These are phyloP conservation scores for Microcebus griseorufus DNA, from an alignment of 2,113 vertebrate species.

Conservation along the genomic window DNA sequence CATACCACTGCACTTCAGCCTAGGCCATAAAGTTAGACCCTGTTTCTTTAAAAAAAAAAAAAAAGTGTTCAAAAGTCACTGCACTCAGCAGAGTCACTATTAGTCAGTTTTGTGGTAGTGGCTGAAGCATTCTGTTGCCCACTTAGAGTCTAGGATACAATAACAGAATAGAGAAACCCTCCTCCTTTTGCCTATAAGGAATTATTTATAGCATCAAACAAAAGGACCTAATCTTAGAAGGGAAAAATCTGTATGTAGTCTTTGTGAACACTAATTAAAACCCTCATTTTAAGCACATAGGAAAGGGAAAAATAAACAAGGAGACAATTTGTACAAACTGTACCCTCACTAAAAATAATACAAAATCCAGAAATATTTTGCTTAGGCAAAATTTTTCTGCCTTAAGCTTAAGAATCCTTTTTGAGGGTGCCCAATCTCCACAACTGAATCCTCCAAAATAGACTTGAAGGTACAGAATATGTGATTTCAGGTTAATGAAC, in stretches of 20 bases:
- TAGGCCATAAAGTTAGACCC: too few relatives aligned
- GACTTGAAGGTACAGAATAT: not conserved
- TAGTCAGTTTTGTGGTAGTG: not conserved
- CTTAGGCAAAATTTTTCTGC: not conserved
- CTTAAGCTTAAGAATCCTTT: conserved; percentile 2
- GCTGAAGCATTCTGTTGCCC: not conserved
- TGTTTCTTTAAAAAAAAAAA: too few relatives aligned
- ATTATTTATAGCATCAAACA: conserved; percentile 40
- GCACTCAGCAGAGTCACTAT: not conserved
- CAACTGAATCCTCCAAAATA: conserved; percentile 24
- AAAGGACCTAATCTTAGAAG: not conserved
- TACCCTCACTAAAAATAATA: not conserved
- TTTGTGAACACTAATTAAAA: conserved; percentile 44
- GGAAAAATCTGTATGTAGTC: conserved; percentile 9
- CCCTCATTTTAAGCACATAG: not conserved
- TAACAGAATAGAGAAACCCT: not conserved
- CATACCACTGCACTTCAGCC: too few relatives aligned
- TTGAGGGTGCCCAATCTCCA: not conserved
- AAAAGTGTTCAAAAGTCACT: not conserved
- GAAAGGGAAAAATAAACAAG: not conserved
- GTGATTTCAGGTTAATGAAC: not conserved
- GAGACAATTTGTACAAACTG: not conserved
- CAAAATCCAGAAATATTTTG: conserved; percentile 4
- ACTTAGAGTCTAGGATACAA: conserved; percentile 5
- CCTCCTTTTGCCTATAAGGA: not conserved